Percentiles rank a stretch among this genome's conserved stretches.
Conservation (phyloP, 2,888 invertebrate species). For the Lottia scabra region DNA sequence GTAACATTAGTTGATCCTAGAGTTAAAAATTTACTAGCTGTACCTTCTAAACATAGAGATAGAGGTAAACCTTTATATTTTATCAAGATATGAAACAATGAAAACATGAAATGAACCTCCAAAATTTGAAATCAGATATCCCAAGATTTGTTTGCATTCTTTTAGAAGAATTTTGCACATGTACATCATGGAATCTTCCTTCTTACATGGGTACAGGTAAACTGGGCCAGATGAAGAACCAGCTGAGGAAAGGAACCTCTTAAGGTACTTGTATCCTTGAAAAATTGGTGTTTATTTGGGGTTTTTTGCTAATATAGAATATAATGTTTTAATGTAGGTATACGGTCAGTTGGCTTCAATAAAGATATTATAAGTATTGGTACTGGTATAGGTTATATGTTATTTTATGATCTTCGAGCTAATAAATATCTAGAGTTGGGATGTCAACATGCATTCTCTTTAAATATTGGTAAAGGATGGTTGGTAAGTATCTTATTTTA, state of each 20-base stretch:
- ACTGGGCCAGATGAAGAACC: too few species aligned
- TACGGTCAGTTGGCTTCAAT: slow-evolving; percentile 90
- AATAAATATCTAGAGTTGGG: slow-evolving; percentile 88
- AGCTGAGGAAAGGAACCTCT: too few species aligned
- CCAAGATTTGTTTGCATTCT: too few species aligned
- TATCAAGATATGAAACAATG: too few species aligned
- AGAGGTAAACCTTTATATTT: slow-evolving; percentile 77
- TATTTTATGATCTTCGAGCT: slow-evolving; percentile 93
- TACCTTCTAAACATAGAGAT: slow-evolving; percentile 88
- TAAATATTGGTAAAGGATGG: slow-evolving; percentile 62
- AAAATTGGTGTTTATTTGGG: too few species aligned
- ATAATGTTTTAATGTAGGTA: slow-evolving; percentile 67
- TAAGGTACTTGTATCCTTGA: too few species aligned
- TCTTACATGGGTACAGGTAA: too few species aligned
- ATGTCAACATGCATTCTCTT: slow-evolving; percentile 56
- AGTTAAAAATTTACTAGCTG: slow-evolving; percentile 63
- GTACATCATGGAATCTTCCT: too few species aligned
- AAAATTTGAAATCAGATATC: too few species aligned
- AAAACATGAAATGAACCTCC: too few species aligned
- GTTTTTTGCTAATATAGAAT: too few species aligned
- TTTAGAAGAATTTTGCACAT: too few species aligned
- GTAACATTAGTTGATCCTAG: slow-evolving; percentile 90
- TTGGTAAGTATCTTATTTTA: slow-evolving; percentile 50
- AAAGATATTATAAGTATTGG: slow-evolving; percentile 92
- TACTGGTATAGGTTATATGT: slow-evolving; percentile 89